Percentiles rank a stretch among this genome's conserved stretches.
phyloP scores from a whole-genome alignment of 2,888 invertebrate species.

The Acronicta aceris region DNA sequence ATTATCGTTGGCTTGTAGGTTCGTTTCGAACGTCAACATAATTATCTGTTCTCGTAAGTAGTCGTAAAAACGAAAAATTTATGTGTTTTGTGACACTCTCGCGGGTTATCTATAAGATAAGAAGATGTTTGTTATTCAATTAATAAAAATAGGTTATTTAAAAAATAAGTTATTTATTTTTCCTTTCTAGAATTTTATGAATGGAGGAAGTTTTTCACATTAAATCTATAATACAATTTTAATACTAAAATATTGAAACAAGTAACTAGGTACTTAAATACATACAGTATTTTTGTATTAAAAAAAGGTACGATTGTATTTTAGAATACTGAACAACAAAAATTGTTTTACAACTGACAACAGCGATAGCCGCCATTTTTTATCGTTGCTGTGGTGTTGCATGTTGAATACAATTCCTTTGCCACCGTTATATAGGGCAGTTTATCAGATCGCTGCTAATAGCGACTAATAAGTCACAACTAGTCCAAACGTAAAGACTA shows the following conservation, averaged over 20 bases:
- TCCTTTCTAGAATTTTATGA: constrained; percentile 3
- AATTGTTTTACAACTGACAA: constrained; percentile 28
- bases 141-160: constrained; percentile 30
- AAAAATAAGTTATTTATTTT: constrained; percentile 34
- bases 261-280: no score
- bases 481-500: constrained; percentile 37
- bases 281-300: neutral
- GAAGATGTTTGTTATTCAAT: constrained; percentile 53
- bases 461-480: constrained; percentile 44
- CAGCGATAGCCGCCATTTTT: constrained; percentile 19
- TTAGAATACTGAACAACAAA: neutral
- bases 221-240: no score
- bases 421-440: constrained; percentile 24
- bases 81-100: constrained; percentile 66
- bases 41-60: constrained; percentile 48
- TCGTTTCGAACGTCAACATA: constrained; percentile 55
- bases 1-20: constrained; percentile 49
- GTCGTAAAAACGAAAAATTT: constrained; percentile 70
- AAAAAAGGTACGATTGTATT: no score
- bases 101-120: constrained; percentile 69
- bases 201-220: neutral
- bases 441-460: constrained; percentile 50
- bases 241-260: no score
- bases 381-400: constrained; percentile 33
- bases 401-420: constrained; percentile 41